Base-by-base conservation (phyloP, 2,797 vertebrate genomes). In the Hypotaenidia okinawae region DNA sequence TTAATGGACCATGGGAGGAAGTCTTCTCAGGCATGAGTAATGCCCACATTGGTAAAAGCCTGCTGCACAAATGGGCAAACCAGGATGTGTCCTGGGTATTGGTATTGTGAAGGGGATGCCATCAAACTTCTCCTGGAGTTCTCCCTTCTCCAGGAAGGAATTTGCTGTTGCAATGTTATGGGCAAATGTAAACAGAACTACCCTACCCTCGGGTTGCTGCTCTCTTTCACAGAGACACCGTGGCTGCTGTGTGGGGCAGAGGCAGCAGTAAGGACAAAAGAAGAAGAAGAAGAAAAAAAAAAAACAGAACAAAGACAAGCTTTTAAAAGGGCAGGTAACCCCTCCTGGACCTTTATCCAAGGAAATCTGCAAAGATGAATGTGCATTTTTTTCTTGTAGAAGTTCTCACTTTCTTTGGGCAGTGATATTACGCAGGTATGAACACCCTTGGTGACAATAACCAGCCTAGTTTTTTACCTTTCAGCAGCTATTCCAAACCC, bases 11-110 rank as follows among this genome's bases (percentile, higher is more conserved):
- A 3, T 5, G 10, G 17, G 9, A 69, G 64, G 62, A 66, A 33
- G 37, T 21, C 28, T 55, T 33, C 47, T 87, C 59, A 19, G 80
- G 47, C 2, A 9, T 2, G 2, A 74, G 28, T 30, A 58, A 51
- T 1, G 2, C 2, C 2, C 11, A 3, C 0, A 0, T 2, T 62
- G 47, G 33, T 59, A 74, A 66, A 77, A 63, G 5, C 13, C 23
- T 37, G 7, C 67, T 45, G 51, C 35, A 73, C 85, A 69, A 85
- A 72, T 5, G 27, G 45, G 64, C 12, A 59, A 67, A 47, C 39
- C 51, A 23, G 24, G 39, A 33, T 69, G 83, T 88, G 51, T 9
- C 16, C 23, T 18, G 25, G 63, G 9, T 30, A 6, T 1, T 37
- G 63, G 28, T 69, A 58, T 63, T 54, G 49, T 62, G 35, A 75